Evolutionary conservation across 2,113 vertebrate species (phyloP), one percentile per base, ranked within the genome.

Genomic region (Girardinichthys multiradiatus): DNA sequence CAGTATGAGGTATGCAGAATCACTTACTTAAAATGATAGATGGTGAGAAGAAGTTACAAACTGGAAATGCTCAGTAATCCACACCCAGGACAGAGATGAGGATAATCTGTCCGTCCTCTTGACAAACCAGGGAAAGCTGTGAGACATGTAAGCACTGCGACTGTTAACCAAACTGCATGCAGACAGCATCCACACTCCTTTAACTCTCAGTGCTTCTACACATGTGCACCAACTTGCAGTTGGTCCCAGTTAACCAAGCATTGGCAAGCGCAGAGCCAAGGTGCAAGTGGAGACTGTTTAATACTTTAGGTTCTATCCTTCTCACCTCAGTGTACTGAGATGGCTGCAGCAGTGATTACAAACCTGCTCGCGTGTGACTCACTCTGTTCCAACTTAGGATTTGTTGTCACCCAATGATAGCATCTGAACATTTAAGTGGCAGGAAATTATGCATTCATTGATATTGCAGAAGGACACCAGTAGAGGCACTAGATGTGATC

Each of bases 241-340:
- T 91, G 85, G 91, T 89, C 81, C 81, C 39, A 28, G 12, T 82
- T 84, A 45, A 80, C 21, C 57, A 67, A 30, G 70, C 76, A 76
- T 85, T 74, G 30, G 74, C 42, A 84, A 82, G 86, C 80, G 77
- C 24, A 74, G 45, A 21, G 57, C 57, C 5, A 3, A 57, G 74
- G 28, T 28, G 35, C 64, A 86, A 76, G 85, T 63, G 13, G 62
- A 68, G 37, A 28, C 67, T 42, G 77, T 72, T 68, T n/a, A n/a
- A 54, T 14, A 4, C 45, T n/a, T 48, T 27, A 33, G 69, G 57
- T 45, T 82, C 39, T 76, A 21, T 6, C 51, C 31, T 19, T 15
- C 14, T 42, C 33, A 31, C 21, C 28, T 26, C 1, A 24, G 21
- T 27, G n/a, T 26, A 54, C 19, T 2, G 48, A 12, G 11, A 27